phyloP scores from a whole-genome alignment of 2,797 vertebrate species.

The Anableps anableps region DNA sequence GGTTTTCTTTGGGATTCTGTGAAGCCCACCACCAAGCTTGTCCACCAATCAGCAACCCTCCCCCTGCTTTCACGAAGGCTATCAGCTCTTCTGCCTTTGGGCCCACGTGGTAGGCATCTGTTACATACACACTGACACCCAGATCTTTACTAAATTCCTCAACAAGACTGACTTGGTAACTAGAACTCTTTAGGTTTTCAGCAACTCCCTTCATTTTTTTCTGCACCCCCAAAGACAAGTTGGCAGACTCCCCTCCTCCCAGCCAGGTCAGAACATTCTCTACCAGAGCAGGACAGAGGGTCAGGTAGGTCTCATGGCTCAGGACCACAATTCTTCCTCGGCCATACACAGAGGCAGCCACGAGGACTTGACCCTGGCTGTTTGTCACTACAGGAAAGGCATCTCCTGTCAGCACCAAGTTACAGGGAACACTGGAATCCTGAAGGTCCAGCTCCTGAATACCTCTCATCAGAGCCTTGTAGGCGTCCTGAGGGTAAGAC shows the following conservation, averaged over 20 bases:
- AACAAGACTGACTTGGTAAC: constrained; percentile 52
- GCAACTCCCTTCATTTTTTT: constrained; percentile 46
- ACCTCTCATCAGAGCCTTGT: constrained; percentile 71
- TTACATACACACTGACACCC: constrained; percentile 76
- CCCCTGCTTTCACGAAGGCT: constrained; percentile 83
- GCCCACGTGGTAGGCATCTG: constrained; percentile 70
- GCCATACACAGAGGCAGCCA: constrained; percentile 84
- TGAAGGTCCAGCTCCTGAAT: constrained; percentile 73
- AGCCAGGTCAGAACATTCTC: constrained; percentile 83
- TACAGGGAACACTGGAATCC: constrained; percentile 53
- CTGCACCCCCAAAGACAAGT: constrained; percentile 63
- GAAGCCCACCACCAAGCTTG: constrained; percentile 87
- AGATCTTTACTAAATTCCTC: constrained; percentile 30
- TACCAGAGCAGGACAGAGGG: constrained; percentile 69
- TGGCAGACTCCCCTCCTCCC: constrained; percentile 47
- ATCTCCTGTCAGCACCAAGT: constrained; percentile 80
- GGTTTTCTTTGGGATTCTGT: constrained; percentile 54
- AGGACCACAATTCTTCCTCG: constrained; percentile 80
- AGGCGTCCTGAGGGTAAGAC: constrained; percentile 38
- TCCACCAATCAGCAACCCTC: constrained; percentile 86
- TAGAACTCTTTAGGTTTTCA: constrained; percentile 61
- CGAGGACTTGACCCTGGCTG: constrained; percentile 65
- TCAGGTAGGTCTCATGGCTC: constrained; percentile 80
- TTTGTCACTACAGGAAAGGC: constrained; percentile 74
- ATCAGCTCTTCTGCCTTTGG: constrained; percentile 65